Evolutionary conservation across 1,140 invertebrate species (phyloP).

Genomic region (Popillia japonica): DNA sequence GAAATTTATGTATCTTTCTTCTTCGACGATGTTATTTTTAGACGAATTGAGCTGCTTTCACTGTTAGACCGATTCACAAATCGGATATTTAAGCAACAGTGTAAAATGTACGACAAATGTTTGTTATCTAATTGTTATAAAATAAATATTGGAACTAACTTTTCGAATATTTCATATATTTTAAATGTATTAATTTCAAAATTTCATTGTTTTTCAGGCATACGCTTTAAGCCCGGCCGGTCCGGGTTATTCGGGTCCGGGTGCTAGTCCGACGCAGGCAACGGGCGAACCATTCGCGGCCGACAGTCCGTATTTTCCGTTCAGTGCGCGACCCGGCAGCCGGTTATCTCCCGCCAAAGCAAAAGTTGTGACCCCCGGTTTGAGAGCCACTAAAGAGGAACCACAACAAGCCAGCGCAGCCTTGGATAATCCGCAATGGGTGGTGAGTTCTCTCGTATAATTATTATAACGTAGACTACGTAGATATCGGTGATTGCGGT

Average conservation of each 20-base stretch:
- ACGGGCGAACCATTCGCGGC: slow-evolving; percentile 57
- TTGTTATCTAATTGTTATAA: no score
- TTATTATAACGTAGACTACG: neutral
- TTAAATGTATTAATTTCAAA: no score
- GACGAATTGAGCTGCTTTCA: slow-evolving; percentile 1
- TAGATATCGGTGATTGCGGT: neutral
- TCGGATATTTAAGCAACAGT: neutral
- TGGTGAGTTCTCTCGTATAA: slow-evolving; percentile 53
- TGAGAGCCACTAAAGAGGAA: slow-evolving; percentile 53
- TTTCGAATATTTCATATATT: no score
- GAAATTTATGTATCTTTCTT: neutral
- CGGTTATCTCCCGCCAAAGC: slow-evolving; percentile 57
- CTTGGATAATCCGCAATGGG: slow-evolving; percentile 58
- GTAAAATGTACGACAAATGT: no score
- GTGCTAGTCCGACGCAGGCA: slow-evolving; percentile 57
- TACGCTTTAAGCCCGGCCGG: slow-evolving; percentile 60
- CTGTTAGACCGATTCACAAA: neutral
- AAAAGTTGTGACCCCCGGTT: slow-evolving; percentile 44
- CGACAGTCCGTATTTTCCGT: slow-evolving; percentile 60
- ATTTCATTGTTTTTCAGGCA: slow-evolving; percentile 51
- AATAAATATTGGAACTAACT: no score
- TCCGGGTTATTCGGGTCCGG: slow-evolving; percentile 57
- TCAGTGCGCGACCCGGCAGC: slow-evolving; percentile 55
- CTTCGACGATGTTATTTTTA: neutral
- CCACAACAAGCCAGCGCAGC: slow-evolving; percentile 50